Evolutionary conservation across 2,797 vertebrate genomes (phyloP).

Genomic region (Fistularia tabacaria): DNA sequence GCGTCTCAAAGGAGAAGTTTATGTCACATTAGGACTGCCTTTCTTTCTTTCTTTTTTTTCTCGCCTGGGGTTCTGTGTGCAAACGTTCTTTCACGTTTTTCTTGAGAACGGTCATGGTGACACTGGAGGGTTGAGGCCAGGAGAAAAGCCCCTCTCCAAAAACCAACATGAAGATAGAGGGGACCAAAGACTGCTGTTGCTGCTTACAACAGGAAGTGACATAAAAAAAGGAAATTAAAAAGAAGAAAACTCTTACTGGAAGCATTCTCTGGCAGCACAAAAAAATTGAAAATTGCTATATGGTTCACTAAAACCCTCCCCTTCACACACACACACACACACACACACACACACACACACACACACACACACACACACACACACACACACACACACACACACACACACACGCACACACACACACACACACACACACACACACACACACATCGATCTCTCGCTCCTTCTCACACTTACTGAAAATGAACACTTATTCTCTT

Average conservation of each 20-base stretch:
- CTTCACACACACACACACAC: too few relatives aligned
- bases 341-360: not conserved
- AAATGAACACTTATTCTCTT: too few relatives aligned
- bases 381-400: too few relatives aligned
- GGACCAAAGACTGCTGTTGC: conserved; percentile 63
- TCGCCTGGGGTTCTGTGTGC: conserved; percentile 29
- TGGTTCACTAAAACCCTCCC: conserved; percentile 7
- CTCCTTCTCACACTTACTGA: too few relatives aligned
- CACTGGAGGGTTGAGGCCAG: too few relatives aligned
- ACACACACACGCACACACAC: too few relatives aligned
- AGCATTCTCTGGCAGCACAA: conserved; percentile 54
- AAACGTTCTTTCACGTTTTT: conserved; percentile 35
- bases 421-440: too few relatives aligned
- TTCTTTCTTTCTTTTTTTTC: conserved; percentile 2
- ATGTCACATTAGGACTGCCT: conserved; percentile 6
- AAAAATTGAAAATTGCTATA: conserved; percentile 34
- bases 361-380: too few relatives aligned
- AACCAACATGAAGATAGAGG: conserved; percentile 28
- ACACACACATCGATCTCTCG: too few relatives aligned
- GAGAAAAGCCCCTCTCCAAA: conserved; percentile 42
- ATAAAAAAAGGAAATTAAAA: conserved; percentile 43
- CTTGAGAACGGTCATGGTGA: conserved; percentile 40
- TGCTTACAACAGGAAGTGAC: conserved; percentile 76
- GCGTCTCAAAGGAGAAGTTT: conserved; percentile 37
- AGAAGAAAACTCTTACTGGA: conserved; percentile 74